Base-by-base conservation (phyloP, 2,888 invertebrate genomes). In the Tenthredo notha region DNA sequence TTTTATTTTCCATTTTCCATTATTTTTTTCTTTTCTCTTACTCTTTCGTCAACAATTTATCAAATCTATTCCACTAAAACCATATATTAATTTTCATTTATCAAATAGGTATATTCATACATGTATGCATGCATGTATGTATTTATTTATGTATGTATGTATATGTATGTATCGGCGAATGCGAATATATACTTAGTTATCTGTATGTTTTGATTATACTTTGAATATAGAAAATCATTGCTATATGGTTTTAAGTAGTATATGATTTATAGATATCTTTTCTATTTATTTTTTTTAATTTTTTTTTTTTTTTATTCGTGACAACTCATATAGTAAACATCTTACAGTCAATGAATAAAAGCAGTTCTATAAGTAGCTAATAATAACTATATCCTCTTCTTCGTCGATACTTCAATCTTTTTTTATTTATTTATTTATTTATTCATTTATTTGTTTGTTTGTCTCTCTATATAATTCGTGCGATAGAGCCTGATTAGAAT, bases 341-440 rank as follows among this genome's bases (percentile, higher is more conserved):
- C 80, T 85, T 85, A 85, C 85, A 85, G 85, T 85, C 85, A 82
- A 80, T 82, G 85, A 78, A 85, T 85, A 85, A 85, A 85, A 85
- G 80, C 85, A 72, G 70, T 85, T 80, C 70, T 47, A 33, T 77
- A 84, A 84, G 77, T 77, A 84, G 84, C 33, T 77, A 77, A 84
- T 74, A 40, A 74, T 74, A 25, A 67, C 25, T 77, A 77, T 29
- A 84, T 67, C 78, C 65, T 78, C 29, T 65, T 84, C 29, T 65
- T 65, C 50, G 7, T 84, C 70, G 70, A 33, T 80, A 80, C 40
- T 80, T 40, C 5, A n/a, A 54, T 54, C 7, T 61, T 80, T n/a
- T 12, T n/a, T n/a, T 7, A 1, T 37, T 40, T 18, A 40, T 65
- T 25, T 4, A 33, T 33, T 58, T 37, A 37, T 18, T 37, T 9